Conservation (phyloP, 2,888 invertebrate species). For the Scrobipalpa atriplicella region DNA sequence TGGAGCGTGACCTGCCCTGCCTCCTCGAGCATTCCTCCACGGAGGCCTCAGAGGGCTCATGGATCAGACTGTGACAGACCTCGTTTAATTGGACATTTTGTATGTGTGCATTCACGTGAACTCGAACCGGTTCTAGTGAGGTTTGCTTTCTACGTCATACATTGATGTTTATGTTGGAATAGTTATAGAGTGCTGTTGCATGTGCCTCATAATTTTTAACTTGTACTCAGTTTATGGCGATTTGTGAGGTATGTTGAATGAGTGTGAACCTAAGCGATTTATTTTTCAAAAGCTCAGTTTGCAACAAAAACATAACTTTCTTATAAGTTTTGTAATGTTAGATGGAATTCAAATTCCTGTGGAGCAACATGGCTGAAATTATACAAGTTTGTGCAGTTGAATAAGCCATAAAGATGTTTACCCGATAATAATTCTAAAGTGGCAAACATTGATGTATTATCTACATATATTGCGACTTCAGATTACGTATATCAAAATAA, state of each 20-base stretch:
- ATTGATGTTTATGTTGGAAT: constrained; percentile 65
- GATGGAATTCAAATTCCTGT: not conserved
- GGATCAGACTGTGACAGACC: constrained; percentile 69
- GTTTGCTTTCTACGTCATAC: constrained; percentile 76
- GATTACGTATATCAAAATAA: constrained; percentile 15
- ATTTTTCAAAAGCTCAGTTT: constrained; percentile 12
- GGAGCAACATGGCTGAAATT: not conserved
- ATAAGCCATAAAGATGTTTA: no score
- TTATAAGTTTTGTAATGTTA: not conserved
- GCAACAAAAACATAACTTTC: no score
- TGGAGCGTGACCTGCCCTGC: constrained; percentile 57
- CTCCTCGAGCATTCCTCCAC: constrained; percentile 48
- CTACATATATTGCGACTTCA: constrained; percentile 8
- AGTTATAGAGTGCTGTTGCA: constrained; percentile 50
- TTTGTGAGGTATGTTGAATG: constrained; percentile 50
- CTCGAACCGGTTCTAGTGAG: constrained; percentile 72
- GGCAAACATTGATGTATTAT: not conserved
- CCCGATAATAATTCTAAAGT: not conserved
- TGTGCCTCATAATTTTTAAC: constrained; percentile 61
- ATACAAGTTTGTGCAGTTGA: no score
- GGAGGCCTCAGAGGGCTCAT: constrained; percentile 54
- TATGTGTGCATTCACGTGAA: constrained; percentile 74
- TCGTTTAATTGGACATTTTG: constrained; percentile 71
- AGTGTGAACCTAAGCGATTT: not conserved
- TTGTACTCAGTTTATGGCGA: constrained; percentile 72